Base-by-base conservation (phyloP, 2,888 invertebrate species). In the Sipha maydis region DNA sequence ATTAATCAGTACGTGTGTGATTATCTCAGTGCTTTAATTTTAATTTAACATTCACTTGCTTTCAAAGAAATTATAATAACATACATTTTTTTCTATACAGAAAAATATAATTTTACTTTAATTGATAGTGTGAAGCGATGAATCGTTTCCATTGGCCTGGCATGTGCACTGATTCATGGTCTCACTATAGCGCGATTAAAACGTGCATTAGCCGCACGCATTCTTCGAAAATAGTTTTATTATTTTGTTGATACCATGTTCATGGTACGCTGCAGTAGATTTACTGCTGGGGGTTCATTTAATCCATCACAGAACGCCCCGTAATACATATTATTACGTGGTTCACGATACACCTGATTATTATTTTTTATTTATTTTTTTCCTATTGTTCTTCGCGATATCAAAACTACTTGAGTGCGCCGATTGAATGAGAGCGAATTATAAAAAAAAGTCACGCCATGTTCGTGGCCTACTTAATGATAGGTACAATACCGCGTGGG, bases 391-490 rank as follows among this genome's bases (percentile, higher is more conserved):
- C 11, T 21, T 41, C 7, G 28, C 38, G 38, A 3, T 38, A 38
- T 38, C n/a, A 19, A 48, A 48, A 48, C 48, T 71, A 71, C 48
- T 54, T 25, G 31, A 71, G 48, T 71, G 48, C 7, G 25, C 54
- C 54, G 7, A 31, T 34, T 34, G 25, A 19, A 4, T 3, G 54
- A 34, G 25, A 1, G 8, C 25, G 31, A n/a, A 56, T 73, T 83
- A n/a, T n/a, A 54, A 83, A 83, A 83, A 71, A 54, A 73, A 73
- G 73, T 73, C 83, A 83, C 83, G 82, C 69, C 82, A 82, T 69
- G 34, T 34, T n/a, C 8, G 54, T n/a, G 34, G n/a, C 28, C 8
- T 21, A 34, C 54, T 38, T 73, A 83, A 83, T 83, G 54, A 83
- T 71, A 56, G 83, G 73, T 73, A 73, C 25, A 25, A 73, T 34